These are phyloP conservation scores for Hydrophis major DNA, from an alignment of 2,797 vertebrate genomes.

Conservation along the genomic window DNA sequence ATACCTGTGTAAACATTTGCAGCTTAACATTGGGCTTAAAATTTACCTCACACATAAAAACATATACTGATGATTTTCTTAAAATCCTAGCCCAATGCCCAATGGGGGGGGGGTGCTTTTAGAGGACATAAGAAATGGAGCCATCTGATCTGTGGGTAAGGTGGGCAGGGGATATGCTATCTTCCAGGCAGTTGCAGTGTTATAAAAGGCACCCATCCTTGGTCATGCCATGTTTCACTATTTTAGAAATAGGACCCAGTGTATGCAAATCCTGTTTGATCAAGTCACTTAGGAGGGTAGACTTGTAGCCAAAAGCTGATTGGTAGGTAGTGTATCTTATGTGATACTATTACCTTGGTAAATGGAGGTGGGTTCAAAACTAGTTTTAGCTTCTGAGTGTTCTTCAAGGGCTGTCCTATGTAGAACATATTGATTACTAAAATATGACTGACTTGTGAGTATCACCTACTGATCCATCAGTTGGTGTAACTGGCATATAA, in stretches of 20 bases:
- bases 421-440: not conserved
- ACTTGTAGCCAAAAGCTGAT: not conserved
- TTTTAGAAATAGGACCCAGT: not conserved
- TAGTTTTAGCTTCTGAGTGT: not conserved
- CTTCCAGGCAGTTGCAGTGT: not conserved
- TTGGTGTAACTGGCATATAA: not conserved
- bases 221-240: not conserved
- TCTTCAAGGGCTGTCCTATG: not conserved
- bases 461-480: not conserved
- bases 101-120: not conserved
- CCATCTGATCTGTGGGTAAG: not conserved
- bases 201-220: not conserved
- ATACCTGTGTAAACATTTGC: not conserved
- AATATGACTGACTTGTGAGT: not conserved
- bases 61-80: not conserved
- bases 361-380: not conserved
- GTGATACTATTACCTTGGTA: not conserved
- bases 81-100: not conserved
- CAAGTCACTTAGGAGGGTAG: not conserved
- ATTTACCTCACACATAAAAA: not conserved
- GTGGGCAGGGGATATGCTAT: not conserved
- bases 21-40: not conserved
- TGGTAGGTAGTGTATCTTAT: not conserved
- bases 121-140: not conserved
- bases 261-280: not conserved